A percentile compares a stretch with the other conserved stretches of the same genome.
phyloP scores from a whole-genome alignment of 1,140 invertebrate genomes.

The Lordiphosa collinella region DNA sequence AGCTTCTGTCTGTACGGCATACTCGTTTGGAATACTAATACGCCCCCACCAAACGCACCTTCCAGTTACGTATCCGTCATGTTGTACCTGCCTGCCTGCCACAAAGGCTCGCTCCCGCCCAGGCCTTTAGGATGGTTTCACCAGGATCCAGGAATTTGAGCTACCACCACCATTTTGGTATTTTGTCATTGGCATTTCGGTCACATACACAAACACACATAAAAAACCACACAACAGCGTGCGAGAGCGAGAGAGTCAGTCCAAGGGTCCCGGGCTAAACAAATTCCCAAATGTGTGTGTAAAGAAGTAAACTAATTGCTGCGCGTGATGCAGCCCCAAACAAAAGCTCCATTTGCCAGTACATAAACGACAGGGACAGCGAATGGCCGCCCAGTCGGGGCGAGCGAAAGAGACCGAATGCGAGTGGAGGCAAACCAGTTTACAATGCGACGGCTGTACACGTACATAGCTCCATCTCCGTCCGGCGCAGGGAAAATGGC shows the following conservation, averaged over 20 bases:
- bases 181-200: conserved; percentile 71
- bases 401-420: conserved; percentile 34
- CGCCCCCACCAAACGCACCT: conserved; percentile 17
- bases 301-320: conserved; percentile 79
- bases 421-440: no score
- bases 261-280: conserved; percentile 36
- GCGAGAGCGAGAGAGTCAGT: conserved; percentile 17
- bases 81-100: background rate
- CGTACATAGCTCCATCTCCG: conserved; percentile 23
- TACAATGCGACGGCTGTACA: conserved; percentile 20
- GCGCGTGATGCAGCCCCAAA: conserved; percentile 72
- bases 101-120: conserved; percentile 3
- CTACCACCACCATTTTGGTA: conserved; percentile 48
- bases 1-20: conserved; percentile 35
- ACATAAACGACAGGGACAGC: conserved; percentile 44
- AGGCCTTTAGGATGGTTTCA: background rate
- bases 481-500: conserved; percentile 13
- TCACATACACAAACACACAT: conserved; percentile 79
- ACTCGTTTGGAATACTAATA: conserved; percentile 58
- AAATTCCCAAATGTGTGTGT: conserved; percentile 56
- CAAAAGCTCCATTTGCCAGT: conserved; percentile 42
- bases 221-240: conserved; percentile 45
- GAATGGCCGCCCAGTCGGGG: background rate
- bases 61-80: background rate
- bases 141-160: conserved; percentile 19